These are phyloP conservation scores for Malacosoma neustria DNA, from an alignment of 2,888 invertebrate species.

Conservation along the genomic window DNA sequence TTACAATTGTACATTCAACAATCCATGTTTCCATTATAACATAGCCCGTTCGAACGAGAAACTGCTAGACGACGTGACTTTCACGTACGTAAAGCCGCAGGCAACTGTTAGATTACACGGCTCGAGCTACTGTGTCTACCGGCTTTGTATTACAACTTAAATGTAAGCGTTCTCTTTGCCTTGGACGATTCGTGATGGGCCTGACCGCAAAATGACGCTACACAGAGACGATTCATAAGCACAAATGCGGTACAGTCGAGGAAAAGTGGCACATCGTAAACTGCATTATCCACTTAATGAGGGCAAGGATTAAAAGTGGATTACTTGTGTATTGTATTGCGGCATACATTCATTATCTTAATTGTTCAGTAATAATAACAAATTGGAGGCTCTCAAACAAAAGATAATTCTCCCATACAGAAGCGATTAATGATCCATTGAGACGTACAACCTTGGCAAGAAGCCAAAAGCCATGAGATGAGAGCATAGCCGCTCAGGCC, in stretches of 20 bases:
- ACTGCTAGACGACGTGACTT: neutral
- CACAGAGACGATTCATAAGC: neutral
- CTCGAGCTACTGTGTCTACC: neutral
- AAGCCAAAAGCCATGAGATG: slow-evolving; percentile 37
- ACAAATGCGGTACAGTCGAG: neutral
- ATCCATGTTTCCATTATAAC: neutral
- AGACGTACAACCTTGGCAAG: slow-evolving; percentile 46
- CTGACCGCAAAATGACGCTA: neutral
- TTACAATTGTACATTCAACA: neutral
- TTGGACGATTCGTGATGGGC: neutral
- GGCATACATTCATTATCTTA: slow-evolving; percentile 13
- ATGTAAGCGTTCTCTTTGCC: neutral
- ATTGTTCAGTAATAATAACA: slow-evolving; percentile 18
- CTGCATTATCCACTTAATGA: slow-evolving; percentile 5
- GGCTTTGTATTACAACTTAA: neutral
- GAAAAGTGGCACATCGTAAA: slow-evolving; percentile 2
- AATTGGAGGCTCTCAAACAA: slow-evolving; percentile 24
- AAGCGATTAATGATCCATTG: slow-evolving; percentile 38
- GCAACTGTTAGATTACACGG: neutral
- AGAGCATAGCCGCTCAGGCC: slow-evolving; percentile 26
- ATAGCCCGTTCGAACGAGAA: neutral
- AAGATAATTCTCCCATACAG: slow-evolving; percentile 26
- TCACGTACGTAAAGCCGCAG: neutral
- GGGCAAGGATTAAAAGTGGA: slow-evolving; percentile 13
- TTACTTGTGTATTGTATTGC: slow-evolving; percentile 12